These are phyloP conservation scores for Diploptera punctata DNA, from an alignment of 2,888 invertebrate genomes.

Conservation along the genomic window DNA sequence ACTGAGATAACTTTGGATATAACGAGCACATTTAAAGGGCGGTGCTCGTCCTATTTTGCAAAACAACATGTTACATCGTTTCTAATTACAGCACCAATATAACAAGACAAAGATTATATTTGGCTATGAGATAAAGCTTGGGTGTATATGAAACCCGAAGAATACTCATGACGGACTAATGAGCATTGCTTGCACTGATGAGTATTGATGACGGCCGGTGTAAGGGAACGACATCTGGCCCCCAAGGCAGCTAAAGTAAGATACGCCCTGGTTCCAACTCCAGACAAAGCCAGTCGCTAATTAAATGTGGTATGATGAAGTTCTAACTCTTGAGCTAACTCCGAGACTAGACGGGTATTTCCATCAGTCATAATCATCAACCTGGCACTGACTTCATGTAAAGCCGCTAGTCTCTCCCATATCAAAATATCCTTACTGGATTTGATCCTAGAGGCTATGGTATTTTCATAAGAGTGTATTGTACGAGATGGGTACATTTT, in stretches of 20 bases:
- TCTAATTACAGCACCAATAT: too few species aligned
- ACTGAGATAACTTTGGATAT: too few species aligned
- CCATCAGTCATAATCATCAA: slow-evolving; percentile 16
- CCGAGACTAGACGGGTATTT: neutral
- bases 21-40: too few species aligned
- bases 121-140: slow-evolving; percentile 5
- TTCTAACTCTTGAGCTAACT: slow-evolving; percentile 1
- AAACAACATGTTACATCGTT: too few species aligned
- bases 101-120: neutral
- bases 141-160: neutral
- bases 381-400: slow-evolving; percentile 11
- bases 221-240: slow-evolving; percentile 10
- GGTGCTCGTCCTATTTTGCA: too few species aligned
- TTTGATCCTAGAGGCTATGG: slow-evolving; percentile 3
- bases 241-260: neutral
- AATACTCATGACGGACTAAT: slow-evolving; percentile 15
- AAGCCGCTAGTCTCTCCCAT: neutral
- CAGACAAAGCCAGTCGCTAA: slow-evolving; percentile 16
- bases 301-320: slow-evolving; percentile 21
- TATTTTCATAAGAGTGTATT: neutral
- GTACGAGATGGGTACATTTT: neutral
- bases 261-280: slow-evolving; percentile 20
- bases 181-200: slow-evolving; percentile 12
- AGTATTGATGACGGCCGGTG: slow-evolving; percentile 16
- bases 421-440: slow-evolving; percentile 5